Percentiles rank a stretch among this genome's conserved stretches.
Conservation (phyloP, 1,140 invertebrate species). For the Drepana arcuata region DNA sequence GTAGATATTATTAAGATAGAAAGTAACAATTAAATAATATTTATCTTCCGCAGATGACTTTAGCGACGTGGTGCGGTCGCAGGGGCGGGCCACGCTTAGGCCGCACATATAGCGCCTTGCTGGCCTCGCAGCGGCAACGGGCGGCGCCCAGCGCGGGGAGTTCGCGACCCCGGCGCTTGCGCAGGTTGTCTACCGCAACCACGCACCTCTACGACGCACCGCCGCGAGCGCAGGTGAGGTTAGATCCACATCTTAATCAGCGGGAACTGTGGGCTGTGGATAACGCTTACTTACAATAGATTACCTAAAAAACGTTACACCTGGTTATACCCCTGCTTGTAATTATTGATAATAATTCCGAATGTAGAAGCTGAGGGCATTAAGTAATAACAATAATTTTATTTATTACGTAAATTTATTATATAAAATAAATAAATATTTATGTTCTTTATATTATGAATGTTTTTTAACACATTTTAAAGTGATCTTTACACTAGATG, state of each 20-base stretch:
- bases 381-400: too few species aligned
- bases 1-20: too few species aligned
- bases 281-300: conserved; percentile 1
- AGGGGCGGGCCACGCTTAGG: conserved; percentile 31
- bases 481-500: too few species aligned
- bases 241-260: conserved; percentile 23
- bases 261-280: conserved; percentile 7
- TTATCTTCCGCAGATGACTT: conserved; percentile 33
- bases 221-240: conserved; percentile 58
- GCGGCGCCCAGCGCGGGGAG: conserved; percentile 15
- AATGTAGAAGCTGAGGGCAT: too few species aligned
- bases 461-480: too few species aligned
- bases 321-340: background rate
- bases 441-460: too few species aligned
- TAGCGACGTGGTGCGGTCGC: conserved; percentile 43
- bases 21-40: background rate
- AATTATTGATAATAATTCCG: background rate
- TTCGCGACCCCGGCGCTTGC: conserved; percentile 22
- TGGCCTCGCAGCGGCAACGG: conserved; percentile 34
- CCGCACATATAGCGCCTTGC: conserved; percentile 43
- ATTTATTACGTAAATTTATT: too few species aligned
- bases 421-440: too few species aligned
- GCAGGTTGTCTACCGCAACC: conserved; percentile 40
- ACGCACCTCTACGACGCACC: conserved; percentile 46
- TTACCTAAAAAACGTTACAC: background rate